Evolutionary conservation across 2,113 vertebrate genomes (phyloP), one percentile per base, ranked within the genome.

Genomic region (Myxocyprinus asiaticus): DNA sequence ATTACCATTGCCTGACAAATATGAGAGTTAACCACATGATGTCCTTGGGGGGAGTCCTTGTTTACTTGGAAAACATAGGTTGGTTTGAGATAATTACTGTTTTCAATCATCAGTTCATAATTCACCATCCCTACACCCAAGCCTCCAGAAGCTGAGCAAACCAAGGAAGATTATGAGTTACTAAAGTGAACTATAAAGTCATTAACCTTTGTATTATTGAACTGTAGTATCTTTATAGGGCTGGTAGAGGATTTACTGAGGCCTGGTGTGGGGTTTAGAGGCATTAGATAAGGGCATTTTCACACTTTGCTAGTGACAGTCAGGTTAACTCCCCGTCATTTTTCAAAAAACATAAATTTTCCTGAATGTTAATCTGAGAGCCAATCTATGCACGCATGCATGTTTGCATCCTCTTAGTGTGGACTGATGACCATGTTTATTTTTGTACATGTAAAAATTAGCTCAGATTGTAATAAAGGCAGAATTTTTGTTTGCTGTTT

Each of bases 151-250:
- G 43, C 45, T 67, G 56, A 71, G 53, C 53, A 71, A 81, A 72
- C 51, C 68, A 69, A 9, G 67, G 66, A 61, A 44, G 69, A 55
- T 80, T 48, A 77, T 59, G 47, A 67, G 78, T 47, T 22, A 69
- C 50, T 11, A 58, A 69, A 79, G 65, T 22, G 2, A 82, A 86
- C 83, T 79, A 84, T 91, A 88, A 92, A 91, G 83, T 81, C 81
- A 88, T 92, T 90, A 90, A 90, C 88, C 89, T 91, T 88, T 88
- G 86, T 80, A 86, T 79, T 72, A 42, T 82, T 42, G 76, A 81
- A 63, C 76, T 45, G 14, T 56, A 14, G 82, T 71, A 82, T 84
- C 73, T 85, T 87, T 84, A 76, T 70, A 65, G 61, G 12, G 59
- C 17, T 45, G 10, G 67, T 58, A 50, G 10, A 55, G 67, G 43